Percentiles rank a stretch among this genome's conserved stretches.
These are phyloP conservation scores for Bathynomus jamesi DNA, from an alignment of 1,140 invertebrate genomes.

Conservation along the genomic window DNA sequence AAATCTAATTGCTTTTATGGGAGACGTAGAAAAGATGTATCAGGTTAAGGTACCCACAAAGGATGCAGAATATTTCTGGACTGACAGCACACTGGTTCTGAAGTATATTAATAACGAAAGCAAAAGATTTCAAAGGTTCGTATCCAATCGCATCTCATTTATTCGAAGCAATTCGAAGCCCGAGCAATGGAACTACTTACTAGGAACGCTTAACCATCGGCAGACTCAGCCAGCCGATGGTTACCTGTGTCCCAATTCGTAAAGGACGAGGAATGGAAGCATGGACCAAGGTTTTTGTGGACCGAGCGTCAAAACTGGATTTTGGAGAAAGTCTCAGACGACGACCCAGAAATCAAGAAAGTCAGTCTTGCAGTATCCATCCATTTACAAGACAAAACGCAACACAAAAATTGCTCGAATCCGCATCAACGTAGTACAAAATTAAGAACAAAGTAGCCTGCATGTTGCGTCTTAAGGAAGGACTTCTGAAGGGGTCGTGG, in stretches of 20 bases:
- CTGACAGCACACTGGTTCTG: conserved; percentile 4
- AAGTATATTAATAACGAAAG: conserved; percentile 13
- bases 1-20: neutral
- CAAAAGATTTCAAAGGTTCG: conserved; percentile 16
- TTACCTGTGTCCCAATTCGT: neutral
- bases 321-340: neutral
- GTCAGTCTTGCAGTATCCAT: neutral
- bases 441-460: conserved; percentile 5
- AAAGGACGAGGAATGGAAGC: neutral
- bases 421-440: neutral
- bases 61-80: conserved; percentile 1
- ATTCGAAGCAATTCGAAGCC: conserved; percentile 10
- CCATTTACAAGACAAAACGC: neutral
- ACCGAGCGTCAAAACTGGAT: neutral
- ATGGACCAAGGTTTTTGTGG: neutral
- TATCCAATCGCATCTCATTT: too few species aligned
- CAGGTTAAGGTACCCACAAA: conserved; percentile 5
- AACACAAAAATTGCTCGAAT: neutral
- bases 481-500: neutral
- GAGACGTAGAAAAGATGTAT: conserved; percentile 10
- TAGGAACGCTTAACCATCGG: conserved; percentile 4
- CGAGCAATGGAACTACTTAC: conserved; percentile 24
- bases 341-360: conserved; percentile 1
- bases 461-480: neutral
- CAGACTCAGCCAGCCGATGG: conserved; percentile 17